Base-by-base conservation (phyloP, 35 echinoderm and acorn worm genomes). In the Amphiura filiformis region DNA sequence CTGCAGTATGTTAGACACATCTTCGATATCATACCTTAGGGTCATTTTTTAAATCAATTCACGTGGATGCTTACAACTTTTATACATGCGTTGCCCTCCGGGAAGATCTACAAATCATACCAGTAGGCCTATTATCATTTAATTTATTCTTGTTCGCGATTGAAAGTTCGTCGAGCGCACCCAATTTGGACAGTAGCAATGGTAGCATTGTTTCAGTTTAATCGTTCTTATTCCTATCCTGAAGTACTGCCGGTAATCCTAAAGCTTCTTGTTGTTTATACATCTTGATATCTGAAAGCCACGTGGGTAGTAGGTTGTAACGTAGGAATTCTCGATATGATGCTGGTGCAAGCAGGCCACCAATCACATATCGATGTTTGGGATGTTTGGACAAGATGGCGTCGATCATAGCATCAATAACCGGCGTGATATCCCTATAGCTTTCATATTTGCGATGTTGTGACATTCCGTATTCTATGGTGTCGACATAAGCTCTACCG, bases 401-500 rank as follows among this genome's bases (percentile, higher is more conserved):
- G 64, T 89, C 42, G 1, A 82, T 52, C 88, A 89, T 89, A 38
- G 78, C 79, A 34, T 89, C 37, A 23, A 82, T 56, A 20, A 89
- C 88, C 1, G 88, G 80, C 41, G 88, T 89, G 20, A 33, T 31
- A 37, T 89, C 88, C 20, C 64, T 78, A 57, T 64, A 82, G 61
- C 78, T 64, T n/a, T 64, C 79, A 52, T 52, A 20, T 33, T 82
- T 80, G 34, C 39, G 79, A 37, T 32, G 41, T 28, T 38, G 35
- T 52, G 75, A 26, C 0, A 30, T 34, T 11, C 0, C 34, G 14
- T 82, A 9, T n/a, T 35, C 34, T 7, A 64, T 20, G 38, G 26
- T 61, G 26, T 89, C 88, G 36, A 89, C 81, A 36, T 89, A 82
- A 32, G 32, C 88, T 40, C 80, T 81, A 22, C 88, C 88, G 56